These are phyloP conservation scores for Beris chalybata DNA, from an alignment of 2,888 invertebrate genomes.

Conservation along the genomic window DNA sequence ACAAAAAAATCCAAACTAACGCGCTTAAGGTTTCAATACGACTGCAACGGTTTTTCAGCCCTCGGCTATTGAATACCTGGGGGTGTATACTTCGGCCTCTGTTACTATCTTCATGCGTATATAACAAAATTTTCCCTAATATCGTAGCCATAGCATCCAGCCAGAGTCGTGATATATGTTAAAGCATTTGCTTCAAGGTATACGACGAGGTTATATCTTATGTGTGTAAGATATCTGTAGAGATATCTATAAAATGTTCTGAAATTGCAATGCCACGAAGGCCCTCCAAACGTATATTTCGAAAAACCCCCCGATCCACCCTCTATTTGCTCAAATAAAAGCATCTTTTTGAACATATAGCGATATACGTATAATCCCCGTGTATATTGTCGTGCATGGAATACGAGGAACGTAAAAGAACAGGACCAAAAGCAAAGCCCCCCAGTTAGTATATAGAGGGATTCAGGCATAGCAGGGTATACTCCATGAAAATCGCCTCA, in stretches of 20 bases:
- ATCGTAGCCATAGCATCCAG: constrained; percentile 21
- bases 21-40: constrained; percentile 53
- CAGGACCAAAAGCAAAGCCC: constrained; percentile 35
- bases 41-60: constrained; percentile 56
- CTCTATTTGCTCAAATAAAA: constrained; percentile 15
- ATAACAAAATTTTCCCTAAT: constrained; percentile 39
- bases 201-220: constrained; percentile 25
- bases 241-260: constrained; percentile 12
- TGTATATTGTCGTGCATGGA: too few relatives aligned
- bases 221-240: constrained; percentile 26
- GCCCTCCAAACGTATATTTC: constrained; percentile 11
- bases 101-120: constrained; percentile 46
- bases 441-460: constrained; percentile 34
- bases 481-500: constrained; percentile 35
- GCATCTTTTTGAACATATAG: constrained; percentile 26
- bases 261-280: constrained; percentile 25
- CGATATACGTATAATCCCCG: too few relatives aligned
- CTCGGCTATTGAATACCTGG: constrained; percentile 57
- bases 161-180: constrained; percentile 12
- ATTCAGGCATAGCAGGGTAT: constrained; percentile 21
- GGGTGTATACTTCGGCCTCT: constrained; percentile 52
- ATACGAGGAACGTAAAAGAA: constrained; percentile 28
- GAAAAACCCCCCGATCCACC: constrained; percentile 7
- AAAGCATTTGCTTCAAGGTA: constrained; percentile 28
- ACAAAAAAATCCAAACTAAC: constrained; percentile 53